Evolutionary conservation across 1,140 invertebrate genomes (phyloP).

Genomic region (Trinorchestia longiramus): DNA sequence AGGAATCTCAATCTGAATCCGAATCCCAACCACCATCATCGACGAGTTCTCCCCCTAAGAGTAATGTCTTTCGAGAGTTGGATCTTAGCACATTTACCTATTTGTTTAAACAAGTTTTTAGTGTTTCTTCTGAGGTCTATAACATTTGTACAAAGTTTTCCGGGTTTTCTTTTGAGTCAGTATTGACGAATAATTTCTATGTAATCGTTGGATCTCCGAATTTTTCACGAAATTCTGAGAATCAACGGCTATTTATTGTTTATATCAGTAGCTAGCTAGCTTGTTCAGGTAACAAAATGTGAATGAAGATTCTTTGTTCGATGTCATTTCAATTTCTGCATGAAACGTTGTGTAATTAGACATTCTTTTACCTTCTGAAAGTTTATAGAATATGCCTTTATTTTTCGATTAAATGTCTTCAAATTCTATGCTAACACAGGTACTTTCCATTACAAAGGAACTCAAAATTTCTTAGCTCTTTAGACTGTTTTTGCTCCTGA

Average conservation of each 20-base stretch:
- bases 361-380: not conserved
- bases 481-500: not conserved
- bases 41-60: conserved; percentile 22
- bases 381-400: not conserved
- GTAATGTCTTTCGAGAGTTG: conserved; percentile 25
- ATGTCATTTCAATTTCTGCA: not conserved
- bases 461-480: not conserved
- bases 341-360: not conserved
- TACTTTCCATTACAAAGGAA: not conserved
- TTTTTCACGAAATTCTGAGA: not conserved
- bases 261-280: not conserved
- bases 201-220: not conserved
- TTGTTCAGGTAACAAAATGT: not conserved
- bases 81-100: not conserved
- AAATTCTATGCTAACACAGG: not conserved
- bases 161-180: not conserved
- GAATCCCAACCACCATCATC: not conserved
- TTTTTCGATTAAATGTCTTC: not conserved
- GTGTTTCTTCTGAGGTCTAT: not conserved
- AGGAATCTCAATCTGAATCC: not conserved
- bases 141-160: not conserved
- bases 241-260: not conserved
- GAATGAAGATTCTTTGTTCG: not conserved
- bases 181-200: not conserved
- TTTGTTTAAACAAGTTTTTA: not conserved